Conservation (phyloP, 30 jellyfish, hydroid and myxozoan species). For the Turritopsis dohrnii region DNA sequence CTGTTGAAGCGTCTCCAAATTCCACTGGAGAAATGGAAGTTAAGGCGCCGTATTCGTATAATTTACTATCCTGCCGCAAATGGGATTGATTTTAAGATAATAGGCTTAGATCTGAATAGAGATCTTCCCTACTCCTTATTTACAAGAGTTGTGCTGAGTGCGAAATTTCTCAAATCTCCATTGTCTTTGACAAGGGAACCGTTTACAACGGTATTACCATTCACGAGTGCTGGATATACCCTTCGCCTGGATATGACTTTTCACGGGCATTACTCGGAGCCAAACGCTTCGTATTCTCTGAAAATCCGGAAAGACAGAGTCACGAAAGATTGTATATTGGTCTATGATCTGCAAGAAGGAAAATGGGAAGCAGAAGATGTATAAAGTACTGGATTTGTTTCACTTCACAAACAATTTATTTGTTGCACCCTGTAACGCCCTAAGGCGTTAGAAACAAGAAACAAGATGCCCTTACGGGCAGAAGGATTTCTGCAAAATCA, state of each 20-base stretch:
- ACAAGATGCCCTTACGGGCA: too few species aligned
- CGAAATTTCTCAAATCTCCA: not conserved
- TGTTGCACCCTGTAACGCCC: too few species aligned
- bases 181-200: constrained; percentile 34
- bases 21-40: constrained; percentile 70
- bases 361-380: constrained; percentile 39
- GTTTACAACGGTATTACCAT: constrained; percentile 6
- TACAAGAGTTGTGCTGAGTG: constrained; percentile 14
- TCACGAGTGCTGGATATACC: not conserved
- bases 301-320: not conserved
- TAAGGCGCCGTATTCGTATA: constrained; percentile 43
- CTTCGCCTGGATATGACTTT: constrained; percentile 33
- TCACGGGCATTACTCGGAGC: constrained; percentile 75
- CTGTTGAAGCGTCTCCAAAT: constrained; percentile 54
- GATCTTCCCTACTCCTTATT: constrained; percentile 64
- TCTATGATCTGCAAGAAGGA: constrained; percentile 52
- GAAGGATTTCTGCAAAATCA: too few species aligned
- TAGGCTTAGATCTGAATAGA: constrained; percentile 37
- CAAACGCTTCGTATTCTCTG: not conserved
- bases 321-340: constrained; percentile 28
- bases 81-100: constrained; percentile 6
- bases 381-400: not conserved
- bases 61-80: not conserved
- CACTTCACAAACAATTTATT: too few species aligned
- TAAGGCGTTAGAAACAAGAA: too few species aligned